phyloP scores from a whole-genome alignment of 2,113 vertebrate genomes.

The Osmerus eperlanus region DNA sequence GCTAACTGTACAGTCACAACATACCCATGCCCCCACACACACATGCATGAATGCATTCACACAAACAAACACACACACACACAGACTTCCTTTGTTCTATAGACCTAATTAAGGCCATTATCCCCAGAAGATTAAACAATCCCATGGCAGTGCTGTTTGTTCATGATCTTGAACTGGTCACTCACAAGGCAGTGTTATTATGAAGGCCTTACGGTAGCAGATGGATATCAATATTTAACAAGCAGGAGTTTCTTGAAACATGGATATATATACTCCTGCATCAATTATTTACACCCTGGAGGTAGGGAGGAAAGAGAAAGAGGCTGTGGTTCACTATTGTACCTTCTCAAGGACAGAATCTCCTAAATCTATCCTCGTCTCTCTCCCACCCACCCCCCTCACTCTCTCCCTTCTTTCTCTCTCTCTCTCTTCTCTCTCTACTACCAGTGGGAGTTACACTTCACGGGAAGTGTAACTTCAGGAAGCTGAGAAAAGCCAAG shows the following conservation, averaged over 20 bases:
- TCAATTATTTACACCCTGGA: conserved; percentile 58
- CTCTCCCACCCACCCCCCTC: conserved; percentile 1
- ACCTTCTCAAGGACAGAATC: too few relatives aligned
- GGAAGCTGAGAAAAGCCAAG: too few relatives aligned
- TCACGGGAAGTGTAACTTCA: too few relatives aligned
- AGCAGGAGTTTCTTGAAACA: conserved; percentile 42
- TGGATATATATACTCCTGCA: conserved; percentile 42
- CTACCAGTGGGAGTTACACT: not conserved
- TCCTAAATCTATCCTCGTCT: too few relatives aligned
- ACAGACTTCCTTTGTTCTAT: conserved; percentile 9
- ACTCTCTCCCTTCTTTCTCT: not conserved
- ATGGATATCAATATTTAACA: conserved; percentile 54
- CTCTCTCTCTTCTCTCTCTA: not conserved
- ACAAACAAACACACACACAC: not conserved
- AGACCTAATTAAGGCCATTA: not conserved
- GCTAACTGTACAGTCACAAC: not conserved
- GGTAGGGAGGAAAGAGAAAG: not conserved
- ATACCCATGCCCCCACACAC: conserved; percentile 2
- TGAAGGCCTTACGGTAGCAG: conserved; percentile 12
- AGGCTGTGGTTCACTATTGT: too few relatives aligned
- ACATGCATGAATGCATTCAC: not conserved
- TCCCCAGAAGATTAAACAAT: too few relatives aligned
- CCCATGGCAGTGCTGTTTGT: not conserved
- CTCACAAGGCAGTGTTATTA: not conserved
- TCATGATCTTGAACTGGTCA: not conserved